A percentile compares a stretch with the other conserved stretches of the same genome.
These are phyloP conservation scores for Cyaniris semiargus DNA, from an alignment of 2,888 invertebrate species.

Conservation along the genomic window DNA sequence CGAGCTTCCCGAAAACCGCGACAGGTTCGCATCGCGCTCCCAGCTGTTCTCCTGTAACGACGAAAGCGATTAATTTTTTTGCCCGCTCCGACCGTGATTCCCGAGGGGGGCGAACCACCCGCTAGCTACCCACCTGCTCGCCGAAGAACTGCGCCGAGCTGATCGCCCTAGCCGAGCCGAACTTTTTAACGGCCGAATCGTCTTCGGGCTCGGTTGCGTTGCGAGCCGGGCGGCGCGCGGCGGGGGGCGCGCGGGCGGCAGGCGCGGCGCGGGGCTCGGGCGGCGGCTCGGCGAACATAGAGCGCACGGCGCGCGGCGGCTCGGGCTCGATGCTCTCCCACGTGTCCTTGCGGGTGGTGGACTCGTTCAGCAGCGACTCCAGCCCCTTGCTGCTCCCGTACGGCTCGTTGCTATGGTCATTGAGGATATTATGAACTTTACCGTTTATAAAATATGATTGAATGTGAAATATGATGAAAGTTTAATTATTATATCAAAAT, in stretches of 20 bases:
- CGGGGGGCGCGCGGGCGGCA: constrained; percentile 35
- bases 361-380: constrained; percentile 40
- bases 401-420: constrained; percentile 61
- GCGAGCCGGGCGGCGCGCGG: constrained; percentile 43
- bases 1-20: constrained; percentile 95
- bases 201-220: constrained; percentile 60
- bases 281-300: constrained; percentile 55
- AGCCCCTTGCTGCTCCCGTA: constrained; percentile 49
- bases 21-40: constrained; percentile 79
- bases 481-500: no score
- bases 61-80: neutral
- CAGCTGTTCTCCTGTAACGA: constrained; percentile 62
- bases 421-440: neutral
- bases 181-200: constrained; percentile 95
- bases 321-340: constrained; percentile 67
- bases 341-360: constrained; percentile 39
- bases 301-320: constrained; percentile 57
- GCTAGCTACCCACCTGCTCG: constrained; percentile 71
- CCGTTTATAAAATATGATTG: no score
- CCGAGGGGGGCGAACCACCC: neutral
- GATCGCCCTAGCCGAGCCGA: constrained; percentile 98
- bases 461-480: no score
- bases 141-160: constrained; percentile 98
- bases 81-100: neutral
- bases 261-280: constrained; percentile 36